Conservation (phyloP, 2,797 vertebrate genomes). For the Alosa sapidissima region DNA sequence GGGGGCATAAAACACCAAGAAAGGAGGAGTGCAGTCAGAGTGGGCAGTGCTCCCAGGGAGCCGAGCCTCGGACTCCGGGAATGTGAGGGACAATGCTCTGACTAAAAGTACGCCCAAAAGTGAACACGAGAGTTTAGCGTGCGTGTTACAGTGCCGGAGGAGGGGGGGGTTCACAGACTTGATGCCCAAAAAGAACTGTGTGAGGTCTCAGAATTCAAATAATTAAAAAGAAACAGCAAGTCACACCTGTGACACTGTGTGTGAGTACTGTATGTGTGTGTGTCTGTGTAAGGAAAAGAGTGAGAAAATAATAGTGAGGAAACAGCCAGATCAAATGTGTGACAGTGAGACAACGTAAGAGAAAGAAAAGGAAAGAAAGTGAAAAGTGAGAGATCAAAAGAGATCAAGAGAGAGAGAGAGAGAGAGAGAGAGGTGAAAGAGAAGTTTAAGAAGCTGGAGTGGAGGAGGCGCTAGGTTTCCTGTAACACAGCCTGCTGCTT, state of each 20-base stretch:
- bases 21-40: no score
- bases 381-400: background rate
- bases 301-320: background rate
- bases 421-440: background rate
- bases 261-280: background rate
- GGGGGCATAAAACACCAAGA: no score
- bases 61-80: no score
- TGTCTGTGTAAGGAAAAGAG: background rate
- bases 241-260: background rate
- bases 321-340: background rate
- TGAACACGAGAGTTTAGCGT: background rate
- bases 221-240: background rate
- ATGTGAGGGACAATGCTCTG: background rate
- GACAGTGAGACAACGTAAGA: slow-evolving; percentile 28
- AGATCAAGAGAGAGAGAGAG: background rate
- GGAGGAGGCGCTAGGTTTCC: background rate
- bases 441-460: background rate
- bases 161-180: background rate
- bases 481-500: slow-evolving; percentile 15
- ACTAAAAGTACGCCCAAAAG: slow-evolving; percentile 16
- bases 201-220: background rate
- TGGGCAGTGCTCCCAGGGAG: no score
- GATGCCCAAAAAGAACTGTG: background rate
- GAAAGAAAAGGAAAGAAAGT: slow-evolving; percentile 32
- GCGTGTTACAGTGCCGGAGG: background rate